phyloP scores from a whole-genome alignment of 2,797 vertebrate genomes.

The Paedocypris micromegethes region DNA sequence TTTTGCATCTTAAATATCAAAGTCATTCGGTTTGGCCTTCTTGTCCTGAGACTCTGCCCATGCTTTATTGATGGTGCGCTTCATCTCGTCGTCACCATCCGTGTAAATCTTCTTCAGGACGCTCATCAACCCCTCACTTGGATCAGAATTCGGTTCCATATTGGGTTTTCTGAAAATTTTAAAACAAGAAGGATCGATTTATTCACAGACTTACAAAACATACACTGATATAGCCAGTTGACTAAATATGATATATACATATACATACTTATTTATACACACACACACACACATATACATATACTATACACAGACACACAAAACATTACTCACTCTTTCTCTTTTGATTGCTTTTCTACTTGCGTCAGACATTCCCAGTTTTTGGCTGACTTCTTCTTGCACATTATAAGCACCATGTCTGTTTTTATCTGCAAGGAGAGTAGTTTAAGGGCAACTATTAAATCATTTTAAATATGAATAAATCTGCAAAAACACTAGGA shows the following conservation, averaged over 20 bases:
- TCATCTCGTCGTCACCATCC: slow-evolving; percentile 98
- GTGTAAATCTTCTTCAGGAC: slow-evolving; percentile 95
- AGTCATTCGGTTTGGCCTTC: slow-evolving; percentile 80
- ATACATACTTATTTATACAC: too few relatives aligned
- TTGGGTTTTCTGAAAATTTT: slow-evolving; percentile 60
- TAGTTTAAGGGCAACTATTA: background rate
- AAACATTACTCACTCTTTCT: slow-evolving; percentile 85
- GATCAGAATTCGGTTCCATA: slow-evolving; percentile 75
- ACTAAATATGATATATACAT: too few relatives aligned
- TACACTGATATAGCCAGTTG: too few relatives aligned
- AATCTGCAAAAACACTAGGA: too few relatives aligned
- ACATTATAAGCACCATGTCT: slow-evolving; percentile 87
- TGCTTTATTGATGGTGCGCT: slow-evolving; percentile 95
- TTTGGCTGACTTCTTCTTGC: slow-evolving; percentile 82
- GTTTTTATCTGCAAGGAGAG: slow-evolving; percentile 80
- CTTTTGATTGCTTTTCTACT: slow-evolving; percentile 89
- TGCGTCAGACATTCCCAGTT: slow-evolving; percentile 94
- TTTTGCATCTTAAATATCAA: slow-evolving; percentile 72
- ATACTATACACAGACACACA: too few relatives aligned
- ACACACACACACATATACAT: too few relatives aligned
- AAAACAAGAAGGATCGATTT: background rate
- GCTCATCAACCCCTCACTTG: slow-evolving; percentile 90
- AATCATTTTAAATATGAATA: too few relatives aligned
- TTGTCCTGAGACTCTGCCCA: slow-evolving; percentile 97
- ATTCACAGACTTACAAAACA: too few relatives aligned